Percentiles rank a stretch among this genome's conserved stretches.
These are phyloP conservation scores for Batillaria attramentaria DNA, from an alignment of 1,140 invertebrate species.

Conservation along the genomic window DNA sequence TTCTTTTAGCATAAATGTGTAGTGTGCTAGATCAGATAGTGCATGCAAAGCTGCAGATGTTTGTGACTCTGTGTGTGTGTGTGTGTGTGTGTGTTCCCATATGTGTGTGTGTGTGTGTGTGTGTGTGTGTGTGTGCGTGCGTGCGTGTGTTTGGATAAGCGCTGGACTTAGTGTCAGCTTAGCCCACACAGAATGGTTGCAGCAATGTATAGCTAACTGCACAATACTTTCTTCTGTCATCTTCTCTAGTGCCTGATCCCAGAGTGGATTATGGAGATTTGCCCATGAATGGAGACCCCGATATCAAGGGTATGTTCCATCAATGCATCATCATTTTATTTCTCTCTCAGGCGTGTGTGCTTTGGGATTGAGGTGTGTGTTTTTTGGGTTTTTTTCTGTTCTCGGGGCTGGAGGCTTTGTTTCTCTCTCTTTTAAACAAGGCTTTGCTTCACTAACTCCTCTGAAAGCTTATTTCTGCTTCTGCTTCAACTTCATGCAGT, in stretches of 20 bases:
- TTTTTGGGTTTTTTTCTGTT: conserved; percentile 33
- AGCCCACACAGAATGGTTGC: background rate
- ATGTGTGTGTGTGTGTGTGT: background rate
- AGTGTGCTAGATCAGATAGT: too few relatives aligned
- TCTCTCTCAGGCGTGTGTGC: background rate
- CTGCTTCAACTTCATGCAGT: too few relatives aligned
- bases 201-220: background rate
- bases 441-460: too few relatives aligned
- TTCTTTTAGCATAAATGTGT: background rate
- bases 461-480: too few relatives aligned
- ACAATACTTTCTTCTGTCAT: background rate
- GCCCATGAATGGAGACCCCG: conserved; percentile 62
- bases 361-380: background rate
- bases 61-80: background rate
- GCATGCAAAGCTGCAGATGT: background rate
- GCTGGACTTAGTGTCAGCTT: background rate
- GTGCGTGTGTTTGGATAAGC: background rate
- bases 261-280: conserved; percentile 63
- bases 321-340: background rate
- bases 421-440: too few relatives aligned
- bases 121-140: background rate
- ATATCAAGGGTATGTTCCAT: conserved; percentile 66
- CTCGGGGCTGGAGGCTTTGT: too few relatives aligned
- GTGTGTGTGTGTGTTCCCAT: background rate
- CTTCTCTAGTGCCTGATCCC: conserved; percentile 64